Evolutionary conservation across 2,113 vertebrate species (phyloP).

Genomic region (Anser brachyrhynchus): DNA sequence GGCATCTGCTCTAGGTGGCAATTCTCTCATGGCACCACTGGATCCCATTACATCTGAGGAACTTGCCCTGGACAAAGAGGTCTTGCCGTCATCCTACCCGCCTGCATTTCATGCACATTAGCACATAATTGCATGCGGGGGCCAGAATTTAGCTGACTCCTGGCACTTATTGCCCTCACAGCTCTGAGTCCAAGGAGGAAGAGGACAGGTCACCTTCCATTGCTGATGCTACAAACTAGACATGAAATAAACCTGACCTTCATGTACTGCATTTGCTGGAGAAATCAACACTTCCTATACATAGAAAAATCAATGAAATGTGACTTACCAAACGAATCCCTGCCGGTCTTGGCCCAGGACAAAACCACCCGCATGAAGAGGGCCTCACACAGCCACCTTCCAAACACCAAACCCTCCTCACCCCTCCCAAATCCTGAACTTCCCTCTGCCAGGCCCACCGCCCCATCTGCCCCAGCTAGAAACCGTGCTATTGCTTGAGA

Average conservation of each 20-base stretch:
- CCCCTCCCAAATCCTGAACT: background rate
- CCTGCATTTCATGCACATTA: background rate
- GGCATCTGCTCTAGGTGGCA: background rate
- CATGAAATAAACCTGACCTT: background rate
- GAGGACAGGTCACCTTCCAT: background rate
- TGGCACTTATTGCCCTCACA: background rate
- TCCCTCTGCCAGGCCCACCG: background rate
- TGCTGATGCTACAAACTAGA: background rate
- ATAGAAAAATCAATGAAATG: constrained; percentile 26
- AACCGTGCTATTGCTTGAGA: background rate
- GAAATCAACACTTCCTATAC: constrained; percentile 21
- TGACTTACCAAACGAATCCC: background rate
- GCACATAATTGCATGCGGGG: background rate
- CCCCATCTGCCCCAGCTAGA: background rate
- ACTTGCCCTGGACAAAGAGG: background rate
- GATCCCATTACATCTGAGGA: background rate
- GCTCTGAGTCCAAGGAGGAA: background rate
- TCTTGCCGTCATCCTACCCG: background rate
- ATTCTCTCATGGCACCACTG: background rate
- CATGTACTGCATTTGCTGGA: background rate
- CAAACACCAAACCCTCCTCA: background rate
- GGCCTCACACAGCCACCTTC: background rate
- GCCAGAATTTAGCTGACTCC: background rate
- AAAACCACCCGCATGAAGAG: background rate
- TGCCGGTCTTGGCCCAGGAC: background rate